Base-by-base conservation (phyloP, 2,113 vertebrate genomes). In the Prochilodus magdalenae region DNA sequence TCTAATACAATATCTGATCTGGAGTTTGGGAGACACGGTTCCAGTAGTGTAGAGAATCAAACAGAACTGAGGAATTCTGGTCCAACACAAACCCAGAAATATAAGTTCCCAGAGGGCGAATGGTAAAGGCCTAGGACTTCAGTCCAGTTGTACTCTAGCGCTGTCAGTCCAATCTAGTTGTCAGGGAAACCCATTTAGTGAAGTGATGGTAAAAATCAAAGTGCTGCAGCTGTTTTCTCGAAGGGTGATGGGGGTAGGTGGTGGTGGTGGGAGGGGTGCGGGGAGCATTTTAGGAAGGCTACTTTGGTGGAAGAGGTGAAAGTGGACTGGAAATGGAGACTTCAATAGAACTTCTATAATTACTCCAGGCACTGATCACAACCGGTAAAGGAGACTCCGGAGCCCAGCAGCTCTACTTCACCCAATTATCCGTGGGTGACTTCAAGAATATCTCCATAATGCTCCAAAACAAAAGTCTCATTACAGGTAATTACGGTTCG, bases 321-420 rank as follows among this genome's bases (percentile, higher is more conserved):
- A 91, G 91, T 89, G 85, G 89, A 89, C 88, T 84, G 82, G 84
- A 89, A 95, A 95, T 96, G 94, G 93, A 95, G 94, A 96, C 96
- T 96, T 98, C 95, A 98, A 97, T 97, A 93, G 94, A 96, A 95
- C 93, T 95, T 94, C 92, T 92, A 92, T 95, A 98, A 98, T 98
- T 98, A 97, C 93, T 93, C 90, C 94, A 94, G 94, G 95, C 91
- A 93, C 91, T 94, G 91, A 93, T 91, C 94, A 94, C 88, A 86
- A 92, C 92, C 81, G 83, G 88, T 88, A 74, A 92, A 95, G 93
- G 89, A 94, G 93, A 94, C 95, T 96, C 93, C 87, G 88, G 86
- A 77, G 69, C 81, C 22, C 73, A 66, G 87, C 84, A 49, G 92
- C 90, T 89, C 87, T 86, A 88, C 91, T 93, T 92, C 94, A 91